These are phyloP conservation scores for Keiferia lycopersicella DNA, from an alignment of 2,888 invertebrate genomes.

Conservation along the genomic window DNA sequence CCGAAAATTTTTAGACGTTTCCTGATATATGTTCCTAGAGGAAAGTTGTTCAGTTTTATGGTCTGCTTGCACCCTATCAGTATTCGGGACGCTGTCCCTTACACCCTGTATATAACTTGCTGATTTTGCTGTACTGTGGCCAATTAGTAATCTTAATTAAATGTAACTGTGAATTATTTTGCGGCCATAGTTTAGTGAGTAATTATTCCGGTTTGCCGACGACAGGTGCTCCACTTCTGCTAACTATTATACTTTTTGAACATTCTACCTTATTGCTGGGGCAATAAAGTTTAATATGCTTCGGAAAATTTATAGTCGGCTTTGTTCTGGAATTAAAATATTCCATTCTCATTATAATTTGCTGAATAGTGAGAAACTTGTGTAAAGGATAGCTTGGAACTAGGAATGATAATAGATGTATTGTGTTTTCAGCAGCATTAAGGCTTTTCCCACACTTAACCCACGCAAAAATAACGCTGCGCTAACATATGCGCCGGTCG, in stretches of 20 bases:
- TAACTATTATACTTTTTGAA: neutral
- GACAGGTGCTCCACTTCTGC: slow-evolving; percentile 5
- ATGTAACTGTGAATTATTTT: slow-evolving; percentile 18
- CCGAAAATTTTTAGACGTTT: too few relatives aligned
- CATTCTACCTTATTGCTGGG: neutral
- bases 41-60: too few relatives aligned
- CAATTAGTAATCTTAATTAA: slow-evolving; percentile 19
- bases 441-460: too few relatives aligned
- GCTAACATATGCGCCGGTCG: too few relatives aligned
- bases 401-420: neutral
- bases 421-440: too few relatives aligned
- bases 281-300: neutral
- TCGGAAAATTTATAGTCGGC: neutral
- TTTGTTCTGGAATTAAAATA: neutral
- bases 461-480: too few relatives aligned
- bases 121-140: neutral
- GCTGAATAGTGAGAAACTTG: neutral
- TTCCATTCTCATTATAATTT: slow-evolving; percentile 1
- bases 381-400: neutral
- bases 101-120: neutral
- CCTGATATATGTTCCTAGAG: too few relatives aligned
- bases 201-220: neutral
- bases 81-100: too few relatives aligned
- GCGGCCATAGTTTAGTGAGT: slow-evolving; percentile 3
- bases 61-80: too few relatives aligned